Base-by-base conservation (phyloP, 2,888 invertebrate genomes). In the Helicoverpa assulta region DNA sequence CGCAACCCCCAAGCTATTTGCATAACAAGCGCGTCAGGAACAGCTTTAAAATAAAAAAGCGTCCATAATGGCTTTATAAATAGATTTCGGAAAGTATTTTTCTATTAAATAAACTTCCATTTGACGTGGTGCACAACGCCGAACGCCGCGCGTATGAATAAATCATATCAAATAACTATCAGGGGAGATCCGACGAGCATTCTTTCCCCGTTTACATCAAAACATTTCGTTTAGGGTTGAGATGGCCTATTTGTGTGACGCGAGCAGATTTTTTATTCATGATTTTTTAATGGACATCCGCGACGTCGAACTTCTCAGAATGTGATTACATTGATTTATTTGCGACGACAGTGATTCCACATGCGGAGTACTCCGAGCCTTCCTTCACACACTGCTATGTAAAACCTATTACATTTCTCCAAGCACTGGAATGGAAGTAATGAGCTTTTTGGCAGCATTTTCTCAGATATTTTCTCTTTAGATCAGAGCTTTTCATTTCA, bases 151-250 rank as follows among this genome's bases (percentile, higher is more conserved):
- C 90, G 96, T 95, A 97, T 97, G 96, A 96, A 97, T 97, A 97
- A 96, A 97, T 97, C 96, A 97, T 96, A 97, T 97, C 96, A 97
- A 96, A 96, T 96, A 96, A 96, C 97, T 96, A 97, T 97, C 96
- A 96, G 93, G 96, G 96, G 96, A 95, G 91, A 89, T 90, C 70
- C 82, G 80, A 81, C 78, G 77, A 85, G 85, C 88, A 91, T 91
- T 92, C 92, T 92, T 92, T 91, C 88, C 86, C 89, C 86, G 87
- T 88, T 88, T 88, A 90, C 89, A 89, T 91, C 90, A 91, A 89
- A 91, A 92, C 91, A 91, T 91, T 91, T 88, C 85, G 86, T 87
- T 89, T 88, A 89, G 92, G 91, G 91, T 89, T 90, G 87, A 88
- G 81, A 86, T 81, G 84, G 88, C 84, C 86, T 86, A 83, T 86